Conservation (phyloP, 2,113 vertebrate genomes). For the Sapajus apella region DNA sequence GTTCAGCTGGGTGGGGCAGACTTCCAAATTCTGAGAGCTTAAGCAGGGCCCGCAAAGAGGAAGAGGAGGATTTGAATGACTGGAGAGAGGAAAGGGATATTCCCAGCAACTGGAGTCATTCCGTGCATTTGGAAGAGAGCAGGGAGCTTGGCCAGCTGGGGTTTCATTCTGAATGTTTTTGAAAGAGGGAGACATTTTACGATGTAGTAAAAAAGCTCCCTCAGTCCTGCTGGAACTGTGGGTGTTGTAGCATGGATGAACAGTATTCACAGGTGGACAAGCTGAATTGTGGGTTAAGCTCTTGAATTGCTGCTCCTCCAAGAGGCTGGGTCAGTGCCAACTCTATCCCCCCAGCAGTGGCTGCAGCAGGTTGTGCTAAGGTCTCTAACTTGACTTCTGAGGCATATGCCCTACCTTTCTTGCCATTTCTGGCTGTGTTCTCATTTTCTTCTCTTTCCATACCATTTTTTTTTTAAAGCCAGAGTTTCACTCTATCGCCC, state of each 20-base stretch:
- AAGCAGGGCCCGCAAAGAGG: not conserved
- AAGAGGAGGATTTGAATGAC: not conserved
- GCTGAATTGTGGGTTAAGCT: not conserved
- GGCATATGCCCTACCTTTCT: not conserved
- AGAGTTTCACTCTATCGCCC: too few species aligned
- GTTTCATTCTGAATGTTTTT: not conserved
- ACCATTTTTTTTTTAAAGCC: not conserved
- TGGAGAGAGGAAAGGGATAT: not conserved
- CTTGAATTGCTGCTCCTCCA: not conserved
- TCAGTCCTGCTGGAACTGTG: not conserved
- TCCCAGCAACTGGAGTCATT: not conserved
- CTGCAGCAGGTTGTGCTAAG: not conserved
- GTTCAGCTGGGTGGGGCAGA: not conserved
- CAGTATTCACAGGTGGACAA: not conserved
- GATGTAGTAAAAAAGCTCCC: not conserved
- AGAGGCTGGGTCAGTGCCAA: not conserved
- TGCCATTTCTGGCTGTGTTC: not conserved
- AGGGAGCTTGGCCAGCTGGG: not conserved
- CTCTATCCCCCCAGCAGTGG: not conserved
- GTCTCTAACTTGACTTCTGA: not conserved
- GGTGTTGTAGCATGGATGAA: not conserved
- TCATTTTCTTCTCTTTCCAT: not conserved
- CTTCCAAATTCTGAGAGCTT: not conserved
- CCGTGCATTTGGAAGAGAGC: not conserved
- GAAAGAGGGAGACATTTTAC: not conserved